Conservation (phyloP, 2,888 invertebrate species). For the Diplolepis rosae region DNA sequence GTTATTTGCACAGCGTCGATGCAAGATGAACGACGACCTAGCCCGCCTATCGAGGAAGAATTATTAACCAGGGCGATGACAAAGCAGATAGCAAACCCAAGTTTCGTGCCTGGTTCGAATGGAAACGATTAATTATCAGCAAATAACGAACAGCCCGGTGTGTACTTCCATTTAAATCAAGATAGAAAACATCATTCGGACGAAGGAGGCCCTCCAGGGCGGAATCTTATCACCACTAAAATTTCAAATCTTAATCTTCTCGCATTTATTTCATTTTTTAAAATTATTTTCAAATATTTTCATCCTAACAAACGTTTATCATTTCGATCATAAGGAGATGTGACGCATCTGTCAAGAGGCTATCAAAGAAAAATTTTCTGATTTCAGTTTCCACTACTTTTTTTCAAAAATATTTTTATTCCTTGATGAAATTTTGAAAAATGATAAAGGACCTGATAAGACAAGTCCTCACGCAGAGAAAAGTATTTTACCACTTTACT, state of each 20-base stretch:
- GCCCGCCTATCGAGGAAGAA: slow-evolving; percentile 51
- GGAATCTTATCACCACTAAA: background rate
- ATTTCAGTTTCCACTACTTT: too few species aligned
- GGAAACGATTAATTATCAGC: slow-evolving; percentile 65
- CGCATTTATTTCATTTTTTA: too few species aligned
- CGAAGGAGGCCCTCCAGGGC: background rate
- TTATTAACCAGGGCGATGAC: slow-evolving; percentile 66
- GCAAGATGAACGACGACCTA: slow-evolving; percentile 52
- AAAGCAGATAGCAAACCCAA: slow-evolving; percentile 60
- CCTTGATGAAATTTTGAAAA: too few species aligned
- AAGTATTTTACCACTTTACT: too few species aligned
- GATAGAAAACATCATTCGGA: slow-evolving; percentile 12
- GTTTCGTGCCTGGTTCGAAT: slow-evolving; percentile 48
- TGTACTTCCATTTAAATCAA: slow-evolving; percentile 34
- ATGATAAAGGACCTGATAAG: too few species aligned
- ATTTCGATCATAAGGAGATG: too few species aligned
- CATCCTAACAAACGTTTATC: too few species aligned
- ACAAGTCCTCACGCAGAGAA: too few species aligned
- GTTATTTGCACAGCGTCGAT: slow-evolving; percentile 59
- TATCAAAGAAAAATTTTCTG: too few species aligned
- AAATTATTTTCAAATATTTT: too few species aligned
- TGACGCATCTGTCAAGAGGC: too few species aligned
- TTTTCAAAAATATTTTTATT: too few species aligned
- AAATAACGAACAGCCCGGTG: slow-evolving; percentile 49
- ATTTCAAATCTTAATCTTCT: background rate